phyloP scores from a whole-genome alignment of 2,113 vertebrate genomes.

The Notothenia rossii region DNA sequence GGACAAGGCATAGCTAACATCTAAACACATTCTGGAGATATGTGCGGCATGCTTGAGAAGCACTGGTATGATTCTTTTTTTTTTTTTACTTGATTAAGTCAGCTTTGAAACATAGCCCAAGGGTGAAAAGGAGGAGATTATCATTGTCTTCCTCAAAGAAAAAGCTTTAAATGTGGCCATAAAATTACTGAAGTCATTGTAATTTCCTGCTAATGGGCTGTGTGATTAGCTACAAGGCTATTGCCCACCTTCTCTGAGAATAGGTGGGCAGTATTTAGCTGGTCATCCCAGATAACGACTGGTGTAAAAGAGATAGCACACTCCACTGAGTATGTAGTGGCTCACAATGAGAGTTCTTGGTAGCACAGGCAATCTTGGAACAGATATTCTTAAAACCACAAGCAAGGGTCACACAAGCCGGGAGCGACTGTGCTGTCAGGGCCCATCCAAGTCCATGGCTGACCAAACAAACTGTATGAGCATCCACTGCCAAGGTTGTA shows the following conservation, averaged over 20 bases:
- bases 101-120: conserved; percentile 45
- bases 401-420: conserved; percentile 23
- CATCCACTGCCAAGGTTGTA: conserved; percentile 33
- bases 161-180: conserved; percentile 57
- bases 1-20: background rate
- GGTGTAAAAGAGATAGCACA: conserved; percentile 28
- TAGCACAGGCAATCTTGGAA: conserved; percentile 17
- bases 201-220: conserved; percentile 47
- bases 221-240: conserved; percentile 43
- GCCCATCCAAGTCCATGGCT: conserved; percentile 29
- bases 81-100: conserved; percentile 49
- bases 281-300: conserved; percentile 40
- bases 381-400: conserved; percentile 2
- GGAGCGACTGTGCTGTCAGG: background rate
- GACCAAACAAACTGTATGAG: conserved; percentile 23
- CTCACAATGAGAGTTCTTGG: conserved; percentile 13
- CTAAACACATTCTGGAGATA: conserved; percentile 24
- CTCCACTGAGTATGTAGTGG: conserved; percentile 11
- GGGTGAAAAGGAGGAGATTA: conserved; percentile 29
- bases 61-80: conserved; percentile 25
- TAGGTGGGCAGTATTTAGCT: conserved; percentile 42
- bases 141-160: conserved; percentile 39
- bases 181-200: conserved; percentile 58
- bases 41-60: conserved; percentile 29
- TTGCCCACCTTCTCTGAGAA: conserved; percentile 32